Base-by-base conservation (phyloP, 2,888 invertebrate species). In the Nasonia oneida region DNA sequence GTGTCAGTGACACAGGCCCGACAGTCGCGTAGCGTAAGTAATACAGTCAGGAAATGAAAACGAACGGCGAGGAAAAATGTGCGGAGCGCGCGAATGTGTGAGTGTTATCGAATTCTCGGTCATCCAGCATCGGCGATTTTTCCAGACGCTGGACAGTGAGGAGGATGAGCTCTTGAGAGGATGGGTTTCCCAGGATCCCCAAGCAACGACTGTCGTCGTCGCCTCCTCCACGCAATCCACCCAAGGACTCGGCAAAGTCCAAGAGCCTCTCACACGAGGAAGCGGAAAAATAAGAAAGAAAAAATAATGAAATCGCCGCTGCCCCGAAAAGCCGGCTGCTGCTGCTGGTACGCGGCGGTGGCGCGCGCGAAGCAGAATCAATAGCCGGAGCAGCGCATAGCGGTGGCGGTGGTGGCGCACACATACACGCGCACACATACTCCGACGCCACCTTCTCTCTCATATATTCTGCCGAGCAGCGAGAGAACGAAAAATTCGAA, bases 281-380 rank as follows among this genome's bases (percentile, higher is more conserved):
- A 23, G 23, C n/a, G 15, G 15, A 42, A 42, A 77, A 42, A 77
- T 39, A 1, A 10, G 42, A 61, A 37, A 64, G 3, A 61, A 77
- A 64, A 37, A 23, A 39, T 15, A 61, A 61, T 23, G 23, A 61
- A 61, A n/a, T 39, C 6, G 23, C 64, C 23, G 10, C 42, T 18
- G 61, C 10, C 64, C 64, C 61, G 61, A 77, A 77, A 77, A 77
- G 77, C 77, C 39, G 61, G 77, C 75, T 33, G 33, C 76, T 15
- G 88, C 85, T 84, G 87, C 83, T 87, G 87, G 83, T 85, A 86
- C 50, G 74, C 47, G 89, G 88, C 88, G 88, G 87, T 88, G 88
- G 74, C 47, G 89, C 89, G 89, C 89, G 89, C 90, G 90, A 90
- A 91, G 91, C 91, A 90, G 92, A 92, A 92, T 93, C 93, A 93